Percentiles rank a stretch among this genome's conserved stretches.
Evolutionary conservation across 2,888 invertebrate species (phyloP).

Genomic region (Oeneis ivallda): DNA sequence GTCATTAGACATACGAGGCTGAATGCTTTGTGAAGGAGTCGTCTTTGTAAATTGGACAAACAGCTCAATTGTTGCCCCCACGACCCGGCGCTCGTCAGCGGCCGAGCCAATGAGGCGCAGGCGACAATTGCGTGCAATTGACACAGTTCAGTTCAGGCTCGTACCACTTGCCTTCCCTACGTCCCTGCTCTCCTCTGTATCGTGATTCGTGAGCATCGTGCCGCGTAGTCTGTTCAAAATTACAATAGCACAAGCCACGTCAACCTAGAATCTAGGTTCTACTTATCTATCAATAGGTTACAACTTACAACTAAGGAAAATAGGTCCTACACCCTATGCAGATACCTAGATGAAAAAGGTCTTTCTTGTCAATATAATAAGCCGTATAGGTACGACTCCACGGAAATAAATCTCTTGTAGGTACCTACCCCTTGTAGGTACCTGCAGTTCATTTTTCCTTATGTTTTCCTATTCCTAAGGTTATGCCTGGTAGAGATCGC

Average conservation of each 20-base stretch:
- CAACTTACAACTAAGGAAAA: too few relatives aligned
- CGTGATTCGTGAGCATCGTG: neutral
- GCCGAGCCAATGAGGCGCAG: constrained; percentile 36
- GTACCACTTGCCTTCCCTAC: constrained; percentile 1
- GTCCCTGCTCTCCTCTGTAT: constrained; percentile 11
- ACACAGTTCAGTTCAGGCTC: constrained; percentile 35
- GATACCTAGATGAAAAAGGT: too few relatives aligned
- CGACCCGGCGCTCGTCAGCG: constrained; percentile 29
- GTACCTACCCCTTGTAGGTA: too few relatives aligned
- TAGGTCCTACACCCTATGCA: too few relatives aligned
- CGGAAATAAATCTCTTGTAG: too few relatives aligned
- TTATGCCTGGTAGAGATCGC: too few relatives aligned
- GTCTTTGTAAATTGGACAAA: constrained; percentile 39
- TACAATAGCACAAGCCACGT: neutral
- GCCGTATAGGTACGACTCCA: too few relatives aligned
- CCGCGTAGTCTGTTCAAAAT: neutral
- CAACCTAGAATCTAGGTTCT: neutral
- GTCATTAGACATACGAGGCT: constrained; percentile 36
- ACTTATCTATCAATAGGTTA: too few relatives aligned
- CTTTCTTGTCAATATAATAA: too few relatives aligned
- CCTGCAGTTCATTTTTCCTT: too few relatives aligned
- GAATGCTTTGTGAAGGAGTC: constrained; percentile 36
- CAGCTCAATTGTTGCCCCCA: constrained; percentile 39
- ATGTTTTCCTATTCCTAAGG: too few relatives aligned
- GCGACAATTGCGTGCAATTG: constrained; percentile 38